These are phyloP conservation scores for Loxodonta africana DNA, from an alignment of 2,113 vertebrate genomes.

Conservation along the genomic window DNA sequence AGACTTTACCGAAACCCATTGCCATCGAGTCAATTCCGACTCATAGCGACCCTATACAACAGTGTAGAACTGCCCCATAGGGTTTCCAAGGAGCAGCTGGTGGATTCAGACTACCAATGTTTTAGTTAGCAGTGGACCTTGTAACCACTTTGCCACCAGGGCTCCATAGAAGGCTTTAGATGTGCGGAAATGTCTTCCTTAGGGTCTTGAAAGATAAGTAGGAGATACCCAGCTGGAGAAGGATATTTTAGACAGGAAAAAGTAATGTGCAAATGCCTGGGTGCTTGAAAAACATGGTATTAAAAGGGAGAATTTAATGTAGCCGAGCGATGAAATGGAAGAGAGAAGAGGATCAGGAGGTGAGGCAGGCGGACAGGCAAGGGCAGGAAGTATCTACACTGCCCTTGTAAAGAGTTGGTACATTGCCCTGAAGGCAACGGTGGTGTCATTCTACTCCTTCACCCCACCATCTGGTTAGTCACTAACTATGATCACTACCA, in stretches of 20 bases:
- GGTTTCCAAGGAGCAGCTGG: too few species aligned
- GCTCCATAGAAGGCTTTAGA: neutral
- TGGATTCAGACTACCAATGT: too few species aligned
- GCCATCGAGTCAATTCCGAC: too few species aligned
- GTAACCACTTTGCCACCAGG: too few species aligned
- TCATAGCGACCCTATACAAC: too few species aligned
- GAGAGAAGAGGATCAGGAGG: neutral
- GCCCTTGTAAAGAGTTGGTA: neutral
- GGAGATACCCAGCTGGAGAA: neutral
- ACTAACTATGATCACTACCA: accelerated
- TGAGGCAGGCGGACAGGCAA: neutral
- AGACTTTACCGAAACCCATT: neutral
- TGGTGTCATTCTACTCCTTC: neutral
- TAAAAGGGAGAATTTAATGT: neutral
- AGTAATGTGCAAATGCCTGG: neutral
- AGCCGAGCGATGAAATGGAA: neutral
- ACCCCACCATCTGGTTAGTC: too few species aligned
- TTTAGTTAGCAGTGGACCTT: too few species aligned
- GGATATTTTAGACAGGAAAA: neutral
- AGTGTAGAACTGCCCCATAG: too few species aligned
- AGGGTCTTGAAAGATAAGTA: slow-evolving; percentile 15
- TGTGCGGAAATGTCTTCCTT: slow-evolving; percentile 41
- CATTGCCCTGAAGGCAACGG: neutral
- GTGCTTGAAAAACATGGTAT: neutral
- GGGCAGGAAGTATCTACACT: too few species aligned